Percentiles rank a stretch among this genome's conserved stretches.
phyloP scores from a whole-genome alignment of 2,797 vertebrate species.

The Microctenopoma stevenorrisi region DNA sequence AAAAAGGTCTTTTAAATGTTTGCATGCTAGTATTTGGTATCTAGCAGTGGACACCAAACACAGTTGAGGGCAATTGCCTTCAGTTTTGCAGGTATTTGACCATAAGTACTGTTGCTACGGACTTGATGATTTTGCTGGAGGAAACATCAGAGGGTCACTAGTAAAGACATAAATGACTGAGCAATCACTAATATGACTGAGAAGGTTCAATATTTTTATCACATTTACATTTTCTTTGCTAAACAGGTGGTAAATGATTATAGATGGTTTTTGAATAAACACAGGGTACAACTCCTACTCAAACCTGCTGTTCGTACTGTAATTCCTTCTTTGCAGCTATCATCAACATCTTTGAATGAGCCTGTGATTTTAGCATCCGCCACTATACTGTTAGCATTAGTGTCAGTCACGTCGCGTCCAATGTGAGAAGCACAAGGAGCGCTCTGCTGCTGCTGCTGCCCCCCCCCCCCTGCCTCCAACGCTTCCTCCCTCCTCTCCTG shows the following conservation, averaged over 20 bases:
- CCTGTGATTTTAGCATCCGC: conserved; percentile 7
- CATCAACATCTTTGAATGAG: not conserved
- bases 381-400: conserved; percentile 48
- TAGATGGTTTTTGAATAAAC: not conserved
- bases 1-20: too few relatives aligned
- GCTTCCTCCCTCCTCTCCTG: conserved; percentile 29
- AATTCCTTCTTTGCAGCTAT: not conserved
- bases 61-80: too few relatives aligned
- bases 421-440: conserved; percentile 62
- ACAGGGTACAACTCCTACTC: not conserved
- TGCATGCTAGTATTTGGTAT: too few relatives aligned
- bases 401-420: conserved; percentile 72
- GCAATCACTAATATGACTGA: not conserved
- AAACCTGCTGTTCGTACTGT: not conserved
- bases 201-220: not conserved
- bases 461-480: conserved; percentile 2
- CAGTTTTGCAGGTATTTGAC: too few relatives aligned
- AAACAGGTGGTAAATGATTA: not conserved
- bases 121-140: too few relatives aligned
- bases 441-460: conserved; percentile 16
- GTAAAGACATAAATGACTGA: not conserved
- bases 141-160: not conserved
- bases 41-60: too few relatives aligned
- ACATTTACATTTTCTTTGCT: not conserved
- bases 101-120: not conserved